phyloP scores from a whole-genome alignment of 2,888 invertebrate genomes.

The Lymantria dispar region DNA sequence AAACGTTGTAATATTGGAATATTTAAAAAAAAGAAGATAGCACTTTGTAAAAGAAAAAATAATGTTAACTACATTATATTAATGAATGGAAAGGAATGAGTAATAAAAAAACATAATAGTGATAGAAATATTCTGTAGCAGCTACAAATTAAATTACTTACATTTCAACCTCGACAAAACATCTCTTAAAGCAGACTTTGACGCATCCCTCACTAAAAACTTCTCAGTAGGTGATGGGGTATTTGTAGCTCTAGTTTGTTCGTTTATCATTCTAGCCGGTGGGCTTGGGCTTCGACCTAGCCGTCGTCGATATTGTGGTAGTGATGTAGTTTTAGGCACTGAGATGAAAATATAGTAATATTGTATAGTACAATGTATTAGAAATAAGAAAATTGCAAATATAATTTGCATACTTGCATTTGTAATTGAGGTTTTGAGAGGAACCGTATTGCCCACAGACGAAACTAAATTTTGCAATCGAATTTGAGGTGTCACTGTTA shows the following conservation, averaged over 20 bases:
- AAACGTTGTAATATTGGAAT: no score
- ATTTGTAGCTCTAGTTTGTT: conserved; percentile 63
- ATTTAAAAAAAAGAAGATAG: no score
- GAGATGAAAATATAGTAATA: not conserved
- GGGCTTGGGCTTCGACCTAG: conserved; percentile 75
- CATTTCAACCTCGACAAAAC: conserved; percentile 62
- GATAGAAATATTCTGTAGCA: no score
- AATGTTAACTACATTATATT: no score
- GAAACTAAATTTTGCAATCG: not conserved
- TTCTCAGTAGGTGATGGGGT: conserved; percentile 43
- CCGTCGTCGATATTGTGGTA: conserved; percentile 47
- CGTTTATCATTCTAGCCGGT: conserved; percentile 33
- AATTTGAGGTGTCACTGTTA: conserved; percentile 47
- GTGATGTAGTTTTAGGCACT: conserved; percentile 39
- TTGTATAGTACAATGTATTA: not conserved
- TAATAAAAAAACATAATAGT: no score
- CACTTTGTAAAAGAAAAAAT: no score
- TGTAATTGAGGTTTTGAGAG: not conserved
- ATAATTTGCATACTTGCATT: not conserved
- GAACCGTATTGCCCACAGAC: not conserved
- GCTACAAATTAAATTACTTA: conserved; percentile 42
- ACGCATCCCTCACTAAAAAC: conserved; percentile 37
- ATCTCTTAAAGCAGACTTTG: conserved; percentile 49
- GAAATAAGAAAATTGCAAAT: not conserved
- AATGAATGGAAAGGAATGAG: no score